These are phyloP conservation scores for Lacanobia wlatinum DNA, from an alignment of 2,888 invertebrate genomes.

Conservation along the genomic window DNA sequence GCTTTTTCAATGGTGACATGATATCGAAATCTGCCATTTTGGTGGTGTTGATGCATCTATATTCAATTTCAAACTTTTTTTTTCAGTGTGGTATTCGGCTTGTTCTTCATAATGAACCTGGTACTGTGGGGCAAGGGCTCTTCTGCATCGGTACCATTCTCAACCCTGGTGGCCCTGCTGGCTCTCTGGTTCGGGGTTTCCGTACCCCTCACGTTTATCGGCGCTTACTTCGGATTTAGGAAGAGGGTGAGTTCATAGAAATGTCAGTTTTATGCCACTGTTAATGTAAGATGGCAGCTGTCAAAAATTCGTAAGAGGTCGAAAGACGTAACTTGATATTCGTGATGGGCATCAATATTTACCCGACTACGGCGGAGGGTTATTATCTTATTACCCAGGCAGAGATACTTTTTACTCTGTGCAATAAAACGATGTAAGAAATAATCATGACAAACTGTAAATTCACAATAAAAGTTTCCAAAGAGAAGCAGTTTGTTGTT, in stretches of 20 bases:
- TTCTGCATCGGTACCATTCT: constrained; percentile 99
- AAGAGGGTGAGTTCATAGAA: constrained; percentile 93
- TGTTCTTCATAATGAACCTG: constrained; percentile 99
- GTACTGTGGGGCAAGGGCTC: constrained; percentile 99
- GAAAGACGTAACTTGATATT: too few relatives aligned
- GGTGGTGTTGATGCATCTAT: background rate
- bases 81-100: constrained; percentile 97
- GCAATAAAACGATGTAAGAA: too few relatives aligned
- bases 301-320: background rate
- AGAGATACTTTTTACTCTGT: too few relatives aligned
- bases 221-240: constrained; percentile 99
- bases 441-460: too few relatives aligned
- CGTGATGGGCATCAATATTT: background rate
- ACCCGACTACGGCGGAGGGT: too few relatives aligned
- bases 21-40: background rate
- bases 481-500: too few relatives aligned
- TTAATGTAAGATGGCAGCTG: background rate
- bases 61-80: background rate
- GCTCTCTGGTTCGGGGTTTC: constrained; percentile 99
- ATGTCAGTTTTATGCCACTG: too few relatives aligned
- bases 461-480: too few relatives aligned
- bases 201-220: constrained; percentile 99
- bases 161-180: constrained; percentile 97
- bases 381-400: too few relatives aligned
- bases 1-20: background rate